Conservation (phyloP, 2,113 vertebrate species). For the Periophthalmus modestus region DNA sequence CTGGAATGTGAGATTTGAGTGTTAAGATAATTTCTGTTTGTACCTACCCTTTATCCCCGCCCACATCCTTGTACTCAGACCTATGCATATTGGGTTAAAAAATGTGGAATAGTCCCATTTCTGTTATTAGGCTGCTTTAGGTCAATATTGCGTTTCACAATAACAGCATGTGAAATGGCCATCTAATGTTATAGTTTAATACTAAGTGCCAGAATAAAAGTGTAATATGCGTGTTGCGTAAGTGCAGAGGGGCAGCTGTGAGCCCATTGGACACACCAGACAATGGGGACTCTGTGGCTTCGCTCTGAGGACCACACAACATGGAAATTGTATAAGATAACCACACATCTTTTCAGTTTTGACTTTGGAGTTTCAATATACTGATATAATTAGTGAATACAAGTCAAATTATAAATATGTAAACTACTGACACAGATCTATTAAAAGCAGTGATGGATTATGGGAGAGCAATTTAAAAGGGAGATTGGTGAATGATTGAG, state of each 20-base stretch:
- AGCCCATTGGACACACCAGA: not conserved
- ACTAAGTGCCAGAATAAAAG: no score
- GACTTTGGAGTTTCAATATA: not conserved
- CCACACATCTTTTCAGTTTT: not conserved
- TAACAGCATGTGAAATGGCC: no score
- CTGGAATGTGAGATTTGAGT: no score
- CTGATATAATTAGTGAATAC: not conserved
- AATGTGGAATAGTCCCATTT: no score
- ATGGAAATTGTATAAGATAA: not conserved
- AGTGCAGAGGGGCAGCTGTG: not conserved
- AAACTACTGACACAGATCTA: not conserved
- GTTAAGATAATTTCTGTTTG: no score
- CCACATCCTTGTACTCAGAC: no score
- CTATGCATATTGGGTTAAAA: no score
- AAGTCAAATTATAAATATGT: not conserved
- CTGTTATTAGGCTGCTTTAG: no score
- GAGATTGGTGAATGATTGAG: conserved; percentile 18
- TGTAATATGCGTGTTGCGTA: not conserved
- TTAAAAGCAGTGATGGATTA: conserved; percentile 1
- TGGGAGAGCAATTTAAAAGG: conserved; percentile 10
- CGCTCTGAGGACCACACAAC: not conserved
- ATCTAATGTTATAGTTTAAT: no score
- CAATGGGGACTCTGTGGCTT: not conserved
- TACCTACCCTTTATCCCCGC: no score
- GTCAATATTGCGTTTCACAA: no score